phyloP scores from a whole-genome alignment of 2,888 invertebrate species.

The Drosophila histrio region DNA sequence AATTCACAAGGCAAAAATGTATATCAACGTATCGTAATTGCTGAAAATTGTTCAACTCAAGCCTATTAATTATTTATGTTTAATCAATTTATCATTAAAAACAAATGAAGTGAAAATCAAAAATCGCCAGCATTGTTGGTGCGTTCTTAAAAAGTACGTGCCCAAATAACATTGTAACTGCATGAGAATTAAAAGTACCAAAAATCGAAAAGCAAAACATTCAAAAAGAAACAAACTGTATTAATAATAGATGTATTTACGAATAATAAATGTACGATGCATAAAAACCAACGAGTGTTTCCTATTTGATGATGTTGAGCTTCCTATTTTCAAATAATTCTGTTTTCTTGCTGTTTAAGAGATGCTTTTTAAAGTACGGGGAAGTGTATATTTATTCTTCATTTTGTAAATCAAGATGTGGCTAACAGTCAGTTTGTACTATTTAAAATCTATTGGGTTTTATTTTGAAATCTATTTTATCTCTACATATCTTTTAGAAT shows the following conservation, averaged over 20 bases:
- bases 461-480: no score
- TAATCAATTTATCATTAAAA: constrained; percentile 29
- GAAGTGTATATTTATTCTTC: no score
- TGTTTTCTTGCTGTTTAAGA: no score
- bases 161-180: constrained; percentile 9
- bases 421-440: no score
- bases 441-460: no score
- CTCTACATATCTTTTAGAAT: no score
- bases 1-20: constrained; percentile 38
- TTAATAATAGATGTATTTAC: constrained; percentile 71
- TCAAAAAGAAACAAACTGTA: constrained; percentile 60
- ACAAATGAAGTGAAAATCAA: constrained; percentile 10
- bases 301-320: no score
- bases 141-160: constrained; percentile 39
- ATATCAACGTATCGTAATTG: constrained; percentile 71
- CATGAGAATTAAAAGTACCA: constrained; percentile 47
- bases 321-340: no score
- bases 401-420: no score
- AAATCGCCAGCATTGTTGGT: constrained; percentile 37
- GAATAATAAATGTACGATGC: constrained; percentile 64
- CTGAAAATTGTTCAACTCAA: constrained; percentile 60
- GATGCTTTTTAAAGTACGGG: no score
- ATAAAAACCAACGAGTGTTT: constrained; percentile 9
- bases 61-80: constrained; percentile 44
- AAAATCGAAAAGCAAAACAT: constrained; percentile 45